A percentile compares a stretch with the other conserved stretches of the same genome.
Evolutionary conservation across 2,113 vertebrate genomes (phyloP).

Genomic region (Microcebus jonahi): DNA sequence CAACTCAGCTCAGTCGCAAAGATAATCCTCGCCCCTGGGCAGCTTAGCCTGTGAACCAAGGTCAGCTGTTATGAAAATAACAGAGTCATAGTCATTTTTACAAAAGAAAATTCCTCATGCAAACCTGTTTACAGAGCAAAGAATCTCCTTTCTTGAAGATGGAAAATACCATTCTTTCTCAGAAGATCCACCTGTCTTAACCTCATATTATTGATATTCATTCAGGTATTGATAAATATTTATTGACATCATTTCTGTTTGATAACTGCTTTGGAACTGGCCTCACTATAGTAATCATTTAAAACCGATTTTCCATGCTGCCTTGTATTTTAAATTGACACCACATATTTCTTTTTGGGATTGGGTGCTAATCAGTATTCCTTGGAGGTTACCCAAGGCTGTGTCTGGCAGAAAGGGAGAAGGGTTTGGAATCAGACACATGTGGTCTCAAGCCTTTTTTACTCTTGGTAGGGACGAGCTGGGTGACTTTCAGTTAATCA

Average conservation of each 20-base stretch:
- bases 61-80: conserved; percentile 11
- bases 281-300: background rate
- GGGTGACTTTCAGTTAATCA: background rate
- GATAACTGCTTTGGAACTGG: background rate
- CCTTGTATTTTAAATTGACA: background rate
- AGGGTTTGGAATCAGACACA: background rate
- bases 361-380: background rate
- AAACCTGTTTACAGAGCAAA: background rate
- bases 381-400: background rate
- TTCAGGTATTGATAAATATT: conserved; percentile 26
- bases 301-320: background rate
- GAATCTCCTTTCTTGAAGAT: background rate
- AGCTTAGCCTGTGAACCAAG: conserved; percentile 6
- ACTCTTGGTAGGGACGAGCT: background rate
- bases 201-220: background rate
- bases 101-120: background rate
- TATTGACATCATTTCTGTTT: background rate
- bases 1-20: background rate
- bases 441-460: background rate
- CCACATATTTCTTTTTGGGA: conserved; percentile 50
- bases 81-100: background rate
- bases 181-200: background rate
- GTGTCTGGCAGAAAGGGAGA: background rate
- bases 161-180: conserved; percentile 6
- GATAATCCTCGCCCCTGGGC: conserved; percentile 33